phyloP scores from a whole-genome alignment of 2,888 invertebrate genomes.

The Apamea monoglypha region DNA sequence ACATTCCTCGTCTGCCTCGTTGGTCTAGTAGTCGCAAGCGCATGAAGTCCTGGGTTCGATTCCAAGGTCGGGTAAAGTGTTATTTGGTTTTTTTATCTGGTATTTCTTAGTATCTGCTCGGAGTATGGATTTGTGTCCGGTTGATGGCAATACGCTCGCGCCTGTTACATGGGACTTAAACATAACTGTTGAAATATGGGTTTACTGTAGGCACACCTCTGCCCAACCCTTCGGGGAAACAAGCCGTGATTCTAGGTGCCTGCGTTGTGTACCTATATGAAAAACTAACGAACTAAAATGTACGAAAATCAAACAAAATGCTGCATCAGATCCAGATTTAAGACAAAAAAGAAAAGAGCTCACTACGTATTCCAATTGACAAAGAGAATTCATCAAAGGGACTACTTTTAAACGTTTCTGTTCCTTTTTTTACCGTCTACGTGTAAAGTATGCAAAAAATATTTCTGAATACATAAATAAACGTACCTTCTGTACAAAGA shows the following conservation, averaged over 20 bases:
- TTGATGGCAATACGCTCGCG: too few relatives aligned
- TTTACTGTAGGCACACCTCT: neutral
- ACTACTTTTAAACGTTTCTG: neutral
- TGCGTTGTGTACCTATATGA: too few relatives aligned
- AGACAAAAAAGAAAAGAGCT: neutral
- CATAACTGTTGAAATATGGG: too few relatives aligned
- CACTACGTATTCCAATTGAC: neutral
- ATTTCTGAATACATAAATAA: neutral
- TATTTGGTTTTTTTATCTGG: neutral
- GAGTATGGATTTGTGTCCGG: too few relatives aligned
- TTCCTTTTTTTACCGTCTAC: neutral
- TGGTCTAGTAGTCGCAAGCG: neutral
- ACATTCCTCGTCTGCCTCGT: neutral
- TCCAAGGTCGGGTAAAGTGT: neutral
- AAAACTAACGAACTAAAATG: neutral
- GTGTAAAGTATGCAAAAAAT: neutral
- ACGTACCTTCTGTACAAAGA: neutral
- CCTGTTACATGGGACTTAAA: neutral
- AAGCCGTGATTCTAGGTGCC: neutral
- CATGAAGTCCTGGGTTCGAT: neutral
- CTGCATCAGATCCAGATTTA: too few relatives aligned
- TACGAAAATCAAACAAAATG: neutral
- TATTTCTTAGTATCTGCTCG: too few relatives aligned
- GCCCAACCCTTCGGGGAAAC: neutral
- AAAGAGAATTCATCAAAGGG: neutral